These are phyloP conservation scores for Epirrhoe tristata DNA, from an alignment of 2,888 invertebrate genomes.

Conservation along the genomic window DNA sequence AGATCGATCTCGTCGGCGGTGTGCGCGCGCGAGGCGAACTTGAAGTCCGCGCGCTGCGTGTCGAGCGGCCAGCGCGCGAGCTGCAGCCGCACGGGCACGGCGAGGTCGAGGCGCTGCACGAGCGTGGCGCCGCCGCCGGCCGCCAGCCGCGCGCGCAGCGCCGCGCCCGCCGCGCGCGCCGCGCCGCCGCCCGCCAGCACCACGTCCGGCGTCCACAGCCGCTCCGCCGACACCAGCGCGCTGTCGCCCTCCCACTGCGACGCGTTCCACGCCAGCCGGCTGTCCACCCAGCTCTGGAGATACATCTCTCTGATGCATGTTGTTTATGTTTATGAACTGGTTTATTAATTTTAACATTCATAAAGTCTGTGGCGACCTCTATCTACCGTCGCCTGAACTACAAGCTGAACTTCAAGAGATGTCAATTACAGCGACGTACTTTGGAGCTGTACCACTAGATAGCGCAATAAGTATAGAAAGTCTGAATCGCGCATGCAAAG, in stretches of 20 bases:
- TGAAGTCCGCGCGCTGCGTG: constrained; percentile 87
- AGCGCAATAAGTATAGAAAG: too few relatives aligned
- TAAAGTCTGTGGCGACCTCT: too few relatives aligned
- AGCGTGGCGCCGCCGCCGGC: constrained; percentile 86
- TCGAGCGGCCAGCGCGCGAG: constrained; percentile 91
- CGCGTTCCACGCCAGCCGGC: constrained; percentile 90
- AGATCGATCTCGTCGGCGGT: constrained; percentile 85
- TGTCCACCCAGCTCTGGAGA: constrained; percentile 89
- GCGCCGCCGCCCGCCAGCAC: constrained; percentile 90
- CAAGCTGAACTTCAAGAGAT: too few relatives aligned
- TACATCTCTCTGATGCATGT: neutral
- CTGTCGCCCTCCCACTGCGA: constrained; percentile 86
- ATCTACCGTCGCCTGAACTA: too few relatives aligned
- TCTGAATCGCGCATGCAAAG: too few relatives aligned
- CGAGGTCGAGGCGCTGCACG: constrained; percentile 62
- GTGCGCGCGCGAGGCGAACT: constrained; percentile 91
- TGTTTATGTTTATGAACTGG: constrained; percentile 31
- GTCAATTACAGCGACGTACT: too few relatives aligned
- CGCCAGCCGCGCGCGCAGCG: constrained; percentile 88
- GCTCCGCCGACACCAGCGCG: constrained; percentile 88
- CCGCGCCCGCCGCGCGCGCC: constrained; percentile 75
- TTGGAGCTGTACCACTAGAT: too few relatives aligned
- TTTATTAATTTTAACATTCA: too few relatives aligned
- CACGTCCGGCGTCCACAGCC: constrained; percentile 93
- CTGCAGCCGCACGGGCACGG: constrained; percentile 61